phyloP scores from a whole-genome alignment of 2,113 vertebrate species.

The Crypturellus undulatus region DNA sequence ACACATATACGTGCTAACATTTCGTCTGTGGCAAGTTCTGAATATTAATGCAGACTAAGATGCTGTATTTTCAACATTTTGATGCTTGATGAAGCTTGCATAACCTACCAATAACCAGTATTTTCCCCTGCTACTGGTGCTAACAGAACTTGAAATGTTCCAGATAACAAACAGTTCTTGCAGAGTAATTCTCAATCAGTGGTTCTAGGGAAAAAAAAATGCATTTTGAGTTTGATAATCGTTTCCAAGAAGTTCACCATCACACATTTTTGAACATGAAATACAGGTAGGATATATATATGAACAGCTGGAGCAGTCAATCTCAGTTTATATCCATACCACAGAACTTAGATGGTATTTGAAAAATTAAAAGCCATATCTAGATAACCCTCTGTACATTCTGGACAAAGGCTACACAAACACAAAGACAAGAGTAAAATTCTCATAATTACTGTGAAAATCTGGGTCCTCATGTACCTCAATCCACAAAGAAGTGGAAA shows the following conservation, averaged over 20 bases:
- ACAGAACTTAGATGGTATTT: fast-evolving
- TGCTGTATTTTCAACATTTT: too few relatives aligned
- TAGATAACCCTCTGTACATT: background rate
- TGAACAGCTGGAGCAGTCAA: background rate
- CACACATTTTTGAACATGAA: background rate
- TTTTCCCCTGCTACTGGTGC: background rate
- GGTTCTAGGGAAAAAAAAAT: background rate
- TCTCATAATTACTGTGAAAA: background rate
- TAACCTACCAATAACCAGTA: background rate
- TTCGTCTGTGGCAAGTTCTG: background rate
- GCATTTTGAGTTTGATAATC: background rate
- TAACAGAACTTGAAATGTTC: background rate
- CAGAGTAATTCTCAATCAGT: background rate
- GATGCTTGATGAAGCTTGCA: background rate
- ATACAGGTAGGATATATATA: fast-evolving
- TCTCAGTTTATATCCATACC: background rate
- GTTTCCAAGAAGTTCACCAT: background rate
- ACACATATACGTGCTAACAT: background rate
- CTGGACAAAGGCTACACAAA: background rate
- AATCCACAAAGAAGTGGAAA: background rate
- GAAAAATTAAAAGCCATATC: background rate
- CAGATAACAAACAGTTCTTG: too few relatives aligned
- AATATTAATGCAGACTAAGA: background rate
- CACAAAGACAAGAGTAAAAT: background rate
- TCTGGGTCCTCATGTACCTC: background rate